A percentile compares a stretch with the other conserved stretches of the same genome.
Evolutionary conservation across 2,113 vertebrate genomes (phyloP).

Genomic region (Cinclus cinclus): DNA sequence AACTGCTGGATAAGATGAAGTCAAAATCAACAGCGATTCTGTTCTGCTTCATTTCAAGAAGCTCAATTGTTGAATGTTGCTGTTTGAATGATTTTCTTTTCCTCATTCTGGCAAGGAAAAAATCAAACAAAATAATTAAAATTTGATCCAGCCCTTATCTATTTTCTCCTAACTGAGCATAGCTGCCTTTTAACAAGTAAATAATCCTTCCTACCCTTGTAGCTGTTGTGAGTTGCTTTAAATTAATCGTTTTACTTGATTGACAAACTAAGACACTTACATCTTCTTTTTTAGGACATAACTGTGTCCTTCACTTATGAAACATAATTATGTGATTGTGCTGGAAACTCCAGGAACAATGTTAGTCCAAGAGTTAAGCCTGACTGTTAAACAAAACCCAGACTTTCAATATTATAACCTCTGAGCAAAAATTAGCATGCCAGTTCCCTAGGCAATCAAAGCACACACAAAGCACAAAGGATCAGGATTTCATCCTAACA

Average conservation of each 20-base stretch:
- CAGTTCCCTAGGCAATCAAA: background rate
- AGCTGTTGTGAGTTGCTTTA: background rate
- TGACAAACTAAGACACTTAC: background rate
- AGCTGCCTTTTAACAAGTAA: background rate
- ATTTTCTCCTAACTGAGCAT: background rate
- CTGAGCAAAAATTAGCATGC: constrained; percentile 27
- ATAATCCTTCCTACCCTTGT: background rate
- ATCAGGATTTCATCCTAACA: constrained; percentile 41
- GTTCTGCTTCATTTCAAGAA: background rate
- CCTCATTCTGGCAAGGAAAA: background rate
- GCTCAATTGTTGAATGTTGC: background rate
- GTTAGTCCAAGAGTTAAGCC: background rate
- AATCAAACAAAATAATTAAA: constrained; percentile 29
- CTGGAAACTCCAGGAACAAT: background rate
- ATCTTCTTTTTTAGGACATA: background rate
- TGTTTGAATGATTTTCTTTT: background rate
- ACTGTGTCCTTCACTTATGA: background rate
- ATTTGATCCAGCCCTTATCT: constrained; percentile 9
- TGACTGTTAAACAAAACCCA: constrained; percentile 6
- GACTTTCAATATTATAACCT: background rate
- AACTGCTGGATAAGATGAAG: background rate
- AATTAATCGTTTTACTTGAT: background rate
- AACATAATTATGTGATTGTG: background rate
- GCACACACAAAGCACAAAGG: background rate
- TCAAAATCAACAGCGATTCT: background rate